Percentiles rank a stretch among this genome's conserved stretches.
Evolutionary conservation across 2,113 vertebrate genomes (phyloP).

Genomic region (Austrofundulus limnaeus): DNA sequence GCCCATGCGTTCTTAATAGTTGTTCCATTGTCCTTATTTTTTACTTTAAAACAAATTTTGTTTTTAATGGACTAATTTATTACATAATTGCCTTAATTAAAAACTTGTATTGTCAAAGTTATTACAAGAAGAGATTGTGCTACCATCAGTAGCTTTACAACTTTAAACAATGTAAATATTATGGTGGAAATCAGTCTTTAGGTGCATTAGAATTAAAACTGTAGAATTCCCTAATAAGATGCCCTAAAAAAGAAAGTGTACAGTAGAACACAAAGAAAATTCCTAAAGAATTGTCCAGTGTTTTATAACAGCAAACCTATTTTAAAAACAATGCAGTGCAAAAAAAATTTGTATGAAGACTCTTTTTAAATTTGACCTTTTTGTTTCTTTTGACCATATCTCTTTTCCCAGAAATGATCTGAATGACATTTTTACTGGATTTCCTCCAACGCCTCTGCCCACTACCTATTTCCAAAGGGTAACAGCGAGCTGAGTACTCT

Average conservation of each 20-base stretch:
- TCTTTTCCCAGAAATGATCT: neutral
- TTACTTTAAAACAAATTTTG: too few relatives aligned
- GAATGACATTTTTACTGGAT: constrained; percentile 41
- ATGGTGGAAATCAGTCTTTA: too few relatives aligned
- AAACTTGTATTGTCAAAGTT: too few relatives aligned
- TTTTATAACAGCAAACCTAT: too few relatives aligned
- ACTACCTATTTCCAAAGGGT: constrained; percentile 56
- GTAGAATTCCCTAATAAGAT: neutral
- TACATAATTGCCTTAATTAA: too few relatives aligned
- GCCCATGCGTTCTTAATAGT: too few relatives aligned
- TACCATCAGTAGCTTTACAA: neutral
- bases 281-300: too few relatives aligned
- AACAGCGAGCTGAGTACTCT: constrained; percentile 50
- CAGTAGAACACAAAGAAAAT: too few relatives aligned
- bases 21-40: too few relatives aligned
- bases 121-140: neutral
- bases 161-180: neutral
- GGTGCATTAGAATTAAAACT: neutral
- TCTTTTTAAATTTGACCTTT: neutral
- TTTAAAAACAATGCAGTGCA: too few relatives aligned
- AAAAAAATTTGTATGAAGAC: neutral
- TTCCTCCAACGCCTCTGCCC: constrained; percentile 15
- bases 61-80: too few relatives aligned
- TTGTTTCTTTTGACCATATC: neutral
- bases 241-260: neutral